Base-by-base conservation (phyloP, 2,113 vertebrate species). In the Lates calcarifer region DNA sequence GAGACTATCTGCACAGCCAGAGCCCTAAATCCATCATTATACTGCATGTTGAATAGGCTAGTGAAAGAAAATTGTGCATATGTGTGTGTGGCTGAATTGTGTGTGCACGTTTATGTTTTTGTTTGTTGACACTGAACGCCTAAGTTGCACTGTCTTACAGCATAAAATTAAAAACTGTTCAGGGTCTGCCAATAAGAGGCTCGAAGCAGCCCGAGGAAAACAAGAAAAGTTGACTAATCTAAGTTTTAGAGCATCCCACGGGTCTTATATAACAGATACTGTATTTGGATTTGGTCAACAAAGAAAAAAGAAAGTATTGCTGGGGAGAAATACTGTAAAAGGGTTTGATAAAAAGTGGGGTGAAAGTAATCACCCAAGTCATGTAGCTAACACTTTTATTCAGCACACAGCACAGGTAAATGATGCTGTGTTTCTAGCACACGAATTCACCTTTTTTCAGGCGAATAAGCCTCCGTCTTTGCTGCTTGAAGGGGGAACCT, bases 21-120 rank as follows among this genome's bases (percentile, higher is more conserved):
- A 89, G 45, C 70, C 43, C 31, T 43, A 84, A 83, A 81, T 80
- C 82, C 66, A 73, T 83, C 78, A 74, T 88, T 53, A 73, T 77
- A 33, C 60, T 56, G 55, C 62, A 77, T 67, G 39, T 81, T 63
- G 37, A 71, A 77, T 72, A 11, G n/a, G 49, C 0, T 2, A 51
- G 43, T 62, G 72, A 60, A 65, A 31, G 13, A 26, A 29, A 14
- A 1, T 11, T 43, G 26, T 58, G n/a, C n/a, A n/a, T n/a, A n/a
- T 13, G 53, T 41, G 12, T 17, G 4, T 64, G 62, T 62, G 65
- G 37, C 49, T 60, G 18, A 51, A 71, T 69, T 55, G 41, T 8
- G 10, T 72, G 58, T 53, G 11, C 33, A 31, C 57, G 47, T 28
- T 18, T 77, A 15, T 55, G 53, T 81, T 63, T 31, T 67, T 68